Evolutionary conservation across 2,797 vertebrate species (phyloP), one percentile per base, ranked within the genome.

Genomic region (Oophaga sylvatica): DNA sequence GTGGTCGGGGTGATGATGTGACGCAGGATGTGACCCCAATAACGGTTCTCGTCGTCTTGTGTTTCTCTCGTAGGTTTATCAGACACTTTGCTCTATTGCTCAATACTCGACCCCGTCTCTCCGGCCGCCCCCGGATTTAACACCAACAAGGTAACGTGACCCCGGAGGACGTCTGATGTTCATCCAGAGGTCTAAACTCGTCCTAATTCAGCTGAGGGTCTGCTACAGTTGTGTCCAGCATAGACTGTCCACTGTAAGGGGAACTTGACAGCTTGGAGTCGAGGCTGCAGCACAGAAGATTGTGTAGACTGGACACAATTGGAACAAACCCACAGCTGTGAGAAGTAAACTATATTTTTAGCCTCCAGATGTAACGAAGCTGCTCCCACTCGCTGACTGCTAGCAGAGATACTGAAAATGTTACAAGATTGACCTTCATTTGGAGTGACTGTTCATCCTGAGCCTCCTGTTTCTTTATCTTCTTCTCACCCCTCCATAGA

Each of bases 141-240:
- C 31, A 99, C 96, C 12, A 98, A 96, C 93, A 99, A 99, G 97
- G 98, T 99, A 91, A 82, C 2, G 26, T 15, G 48, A 35, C 82
- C 57, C 90, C 90, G 3, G 3, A 56, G 8, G 20, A 41, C 31
- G 9, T 26, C 26, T 26, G 26, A 26, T 26, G 35, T 41, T 41
- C 35, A 41, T 41, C 35, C 35, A 41, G 35, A 41, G 35, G 17
- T 17, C 26, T 6, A 13, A 31, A 8, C 5, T 10, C 1, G 16
- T 2, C 31, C 35, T 17, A 10, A 19, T 8, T 41, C 35, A 45
- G 35, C 35, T 73, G 70, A 45, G 70, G 35, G 2, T 45, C 20
- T 22, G 70, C 11, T 45, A 22, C 35, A 45, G 19, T 45, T 45
- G 70, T 22, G 10, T 45, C 68, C 31, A 3, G 31, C 19, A 15